Base-by-base conservation (phyloP, 2,888 invertebrate genomes). In the Escarpia spicata region DNA sequence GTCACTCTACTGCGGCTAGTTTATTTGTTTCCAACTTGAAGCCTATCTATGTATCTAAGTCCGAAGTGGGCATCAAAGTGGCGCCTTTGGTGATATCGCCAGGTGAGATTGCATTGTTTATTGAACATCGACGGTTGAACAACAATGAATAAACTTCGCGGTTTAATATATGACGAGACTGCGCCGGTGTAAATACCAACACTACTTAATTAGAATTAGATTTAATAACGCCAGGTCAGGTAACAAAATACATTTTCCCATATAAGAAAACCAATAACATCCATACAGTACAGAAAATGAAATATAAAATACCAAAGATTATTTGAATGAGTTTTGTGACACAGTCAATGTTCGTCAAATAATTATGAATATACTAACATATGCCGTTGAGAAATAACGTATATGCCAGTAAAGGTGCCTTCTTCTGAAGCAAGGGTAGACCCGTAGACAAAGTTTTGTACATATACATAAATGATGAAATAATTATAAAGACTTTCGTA, bases 61-160 rank as follows among this genome's bases (percentile, higher is more conserved):
- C 75, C 75, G 75, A 75, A 75, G 75, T 75, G 75, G 75, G 75
- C 75, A 75, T 75, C 75, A 75, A 75, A 75, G 75, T 75, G 75
- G 15, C 75, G 75, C 75, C 75, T 75, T 75, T 75, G 4, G 75
- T 75, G 75, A 75, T 75, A 75, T 75, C 75, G 75, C 26, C 75
- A 75, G 26, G 26, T 19, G 75, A 75, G 75, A 75, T 75, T 75
- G 75, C n/a, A 26, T 75, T 75, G 75, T 75, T 75, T 75, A n/a
- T 75, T 75, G 75, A 75, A 75, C 75, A 75, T 75, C 75, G 75
- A 19, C 75, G n/a, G 19, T 75, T 75, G 26, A 75, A 26, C 75
- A 75, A 75, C 75, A 75, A 75, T 26, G n/a, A 26, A 26, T n/a
- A 26, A 75, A 75, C 75, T 75, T 75, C 19, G 75, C 75, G 26